A percentile compares a stretch with the other conserved stretches of the same genome.
These are phyloP conservation scores for Bombus polaris DNA, from an alignment of 1,140 invertebrate species.

Conservation along the genomic window DNA sequence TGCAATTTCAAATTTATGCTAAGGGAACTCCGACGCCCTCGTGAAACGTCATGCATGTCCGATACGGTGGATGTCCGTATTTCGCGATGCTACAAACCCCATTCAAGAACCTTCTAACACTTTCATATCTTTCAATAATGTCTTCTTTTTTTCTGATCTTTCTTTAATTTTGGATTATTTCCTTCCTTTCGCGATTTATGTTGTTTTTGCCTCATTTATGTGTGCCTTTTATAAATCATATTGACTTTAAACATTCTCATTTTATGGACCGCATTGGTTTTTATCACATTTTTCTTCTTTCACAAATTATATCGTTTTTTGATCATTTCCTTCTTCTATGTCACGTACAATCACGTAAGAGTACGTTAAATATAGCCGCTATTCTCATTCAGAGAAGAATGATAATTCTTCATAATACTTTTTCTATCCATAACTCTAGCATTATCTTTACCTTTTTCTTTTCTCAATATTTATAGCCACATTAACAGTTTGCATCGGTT, in stretches of 20 bases:
- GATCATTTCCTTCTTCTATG: too few species aligned
- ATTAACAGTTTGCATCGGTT: neutral
- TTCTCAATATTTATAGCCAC: neutral
- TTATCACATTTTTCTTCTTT: too few species aligned
- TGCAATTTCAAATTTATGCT: conserved; percentile 55
- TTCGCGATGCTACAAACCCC: neutral
- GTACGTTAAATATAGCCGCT: too few species aligned
- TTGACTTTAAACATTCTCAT: neutral
- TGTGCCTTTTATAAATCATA: neutral
- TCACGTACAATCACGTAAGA: too few species aligned
- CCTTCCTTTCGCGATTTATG: neutral
- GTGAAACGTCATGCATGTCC: conserved; percentile 35
- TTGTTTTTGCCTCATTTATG: neutral
- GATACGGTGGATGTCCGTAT: conserved; percentile 1
- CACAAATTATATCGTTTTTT: too few species aligned
- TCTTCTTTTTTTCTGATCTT: neutral
- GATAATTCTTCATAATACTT: neutral
- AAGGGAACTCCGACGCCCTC: conserved; percentile 16
- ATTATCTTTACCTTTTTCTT: neutral
- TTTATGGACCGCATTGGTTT: too few species aligned
- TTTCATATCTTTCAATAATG: neutral
- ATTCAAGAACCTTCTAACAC: neutral
- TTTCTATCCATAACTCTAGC: neutral
- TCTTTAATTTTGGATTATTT: neutral
- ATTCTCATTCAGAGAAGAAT: too few species aligned